Percentiles rank a stretch among this genome's conserved stretches.
phyloP scores from a whole-genome alignment of 2,797 vertebrate species.

The Sebastes steindachneri region DNA sequence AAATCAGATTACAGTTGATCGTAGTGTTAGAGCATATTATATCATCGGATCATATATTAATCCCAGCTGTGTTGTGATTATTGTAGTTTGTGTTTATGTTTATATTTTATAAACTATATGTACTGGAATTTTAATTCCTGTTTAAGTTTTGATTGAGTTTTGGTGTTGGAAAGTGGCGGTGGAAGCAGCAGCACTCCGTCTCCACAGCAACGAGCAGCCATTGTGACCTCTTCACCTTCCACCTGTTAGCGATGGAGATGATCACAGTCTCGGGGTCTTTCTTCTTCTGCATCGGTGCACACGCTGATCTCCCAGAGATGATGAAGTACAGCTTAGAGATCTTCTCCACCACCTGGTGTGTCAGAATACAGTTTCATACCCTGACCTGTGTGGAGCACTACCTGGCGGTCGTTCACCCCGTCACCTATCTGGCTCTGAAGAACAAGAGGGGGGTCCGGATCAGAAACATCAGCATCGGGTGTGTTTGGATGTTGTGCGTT shows the following conservation, averaged over 20 bases:
- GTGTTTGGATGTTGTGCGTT: not conserved
- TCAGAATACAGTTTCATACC: conserved; percentile 1
- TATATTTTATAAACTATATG: no score
- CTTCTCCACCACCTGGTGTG: no score
- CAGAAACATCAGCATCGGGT: not conserved
- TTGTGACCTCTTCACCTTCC: not conserved
- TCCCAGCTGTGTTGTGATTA: not conserved
- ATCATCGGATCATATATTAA: no score
- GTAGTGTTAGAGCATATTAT: no score
- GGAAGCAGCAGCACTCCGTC: not conserved
- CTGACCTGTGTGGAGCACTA: conserved; percentile 34
- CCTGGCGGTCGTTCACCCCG: conserved; percentile 13
- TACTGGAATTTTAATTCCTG: no score
- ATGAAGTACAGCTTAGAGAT: no score
- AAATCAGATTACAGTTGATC: no score
- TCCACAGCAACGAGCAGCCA: not conserved
- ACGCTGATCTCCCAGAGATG: not conserved
- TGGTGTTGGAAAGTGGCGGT: not conserved
- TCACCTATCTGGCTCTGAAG: not conserved
- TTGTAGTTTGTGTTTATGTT: no score
- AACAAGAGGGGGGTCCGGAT: not conserved
- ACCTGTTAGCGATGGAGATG: no score
- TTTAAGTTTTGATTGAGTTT: no score
- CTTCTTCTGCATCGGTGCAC: no score
- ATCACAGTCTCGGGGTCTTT: no score